Percentiles rank a stretch among this genome's conserved stretches.
These are phyloP conservation scores for Drosophila hamatofila DNA, from an alignment of 2,888 invertebrate species.

Conservation along the genomic window DNA sequence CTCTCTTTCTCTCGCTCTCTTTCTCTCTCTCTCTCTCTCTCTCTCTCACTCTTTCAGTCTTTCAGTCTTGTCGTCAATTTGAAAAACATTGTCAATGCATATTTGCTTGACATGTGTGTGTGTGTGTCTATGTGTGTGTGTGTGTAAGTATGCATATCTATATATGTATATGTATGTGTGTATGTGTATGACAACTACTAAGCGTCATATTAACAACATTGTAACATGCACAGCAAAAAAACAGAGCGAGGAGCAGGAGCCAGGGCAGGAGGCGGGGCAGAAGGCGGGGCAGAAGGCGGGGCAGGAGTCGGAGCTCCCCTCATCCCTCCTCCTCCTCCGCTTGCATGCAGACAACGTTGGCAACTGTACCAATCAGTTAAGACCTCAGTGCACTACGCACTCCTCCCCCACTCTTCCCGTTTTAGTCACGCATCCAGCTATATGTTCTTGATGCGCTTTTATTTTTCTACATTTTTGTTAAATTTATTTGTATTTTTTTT, in stretches of 20 bases:
- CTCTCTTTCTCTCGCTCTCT: background rate
- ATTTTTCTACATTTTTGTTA: slow-evolving; percentile 17
- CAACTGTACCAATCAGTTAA: slow-evolving; percentile 17
- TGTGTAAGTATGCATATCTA: slow-evolving; percentile 28
- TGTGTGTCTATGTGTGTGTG: slow-evolving; percentile 19
- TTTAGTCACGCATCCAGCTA: background rate
- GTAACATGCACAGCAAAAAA: slow-evolving; percentile 64
- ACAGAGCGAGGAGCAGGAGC: background rate
- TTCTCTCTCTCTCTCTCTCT: background rate
- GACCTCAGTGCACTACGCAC: background rate
- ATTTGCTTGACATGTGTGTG: slow-evolving; percentile 38
- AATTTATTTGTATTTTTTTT: background rate
- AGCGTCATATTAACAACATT: slow-evolving; percentile 78
- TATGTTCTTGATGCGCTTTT: slow-evolving; percentile 39
- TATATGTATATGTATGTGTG: slow-evolving; percentile 9
- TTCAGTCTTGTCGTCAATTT: slow-evolving; percentile 61
- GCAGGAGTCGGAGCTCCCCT: too few relatives aligned
- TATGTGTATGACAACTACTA: slow-evolving; percentile 64
- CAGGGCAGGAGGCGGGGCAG: background rate
- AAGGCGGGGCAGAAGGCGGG: background rate
- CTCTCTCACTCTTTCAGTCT: background rate
- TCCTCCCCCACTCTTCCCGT: background rate
- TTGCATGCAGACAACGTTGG: slow-evolving; percentile 9
- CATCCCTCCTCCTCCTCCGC: too few relatives aligned
- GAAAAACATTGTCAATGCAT: slow-evolving; percentile 75